phyloP scores from a whole-genome alignment of 2,113 vertebrate species.

The Cephalopterus ornatus region DNA sequence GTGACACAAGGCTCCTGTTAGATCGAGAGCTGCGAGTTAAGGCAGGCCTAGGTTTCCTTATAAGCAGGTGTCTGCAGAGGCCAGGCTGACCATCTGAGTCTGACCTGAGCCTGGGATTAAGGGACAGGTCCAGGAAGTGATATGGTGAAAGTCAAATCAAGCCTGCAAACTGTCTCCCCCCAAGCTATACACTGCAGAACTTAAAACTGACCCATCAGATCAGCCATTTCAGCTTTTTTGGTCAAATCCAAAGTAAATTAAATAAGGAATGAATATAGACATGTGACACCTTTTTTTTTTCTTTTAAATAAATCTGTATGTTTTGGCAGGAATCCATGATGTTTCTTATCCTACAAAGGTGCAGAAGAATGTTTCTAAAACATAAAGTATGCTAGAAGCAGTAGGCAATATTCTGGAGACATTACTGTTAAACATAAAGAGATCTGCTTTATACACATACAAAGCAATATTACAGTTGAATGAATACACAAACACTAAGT shows the following conservation, averaged over 20 bases:
- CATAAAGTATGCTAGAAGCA: neutral
- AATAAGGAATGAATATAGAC: neutral
- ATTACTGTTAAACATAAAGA: neutral
- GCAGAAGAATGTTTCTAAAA: neutral
- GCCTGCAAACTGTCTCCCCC: neutral
- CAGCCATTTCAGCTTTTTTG: neutral
- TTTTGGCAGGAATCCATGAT: neutral
- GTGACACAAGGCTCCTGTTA: neutral
- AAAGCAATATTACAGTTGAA: neutral
- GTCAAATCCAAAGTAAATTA: neutral
- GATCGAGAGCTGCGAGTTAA: neutral
- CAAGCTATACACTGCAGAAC: neutral
- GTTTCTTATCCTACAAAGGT: neutral
- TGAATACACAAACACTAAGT: neutral
- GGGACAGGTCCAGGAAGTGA: neutral
- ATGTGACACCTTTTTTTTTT: neutral
- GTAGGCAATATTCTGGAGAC: neutral
- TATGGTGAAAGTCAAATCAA: neutral
- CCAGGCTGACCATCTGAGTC: neutral
- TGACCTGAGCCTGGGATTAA: neutral
- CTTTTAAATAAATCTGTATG: neutral
- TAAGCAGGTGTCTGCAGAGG: neutral
- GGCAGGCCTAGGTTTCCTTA: neutral
- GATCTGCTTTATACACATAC: neutral
- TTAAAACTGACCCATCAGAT: neutral